These are phyloP conservation scores for Pyralis farinalis DNA, from an alignment of 2,888 invertebrate genomes.

Conservation along the genomic window DNA sequence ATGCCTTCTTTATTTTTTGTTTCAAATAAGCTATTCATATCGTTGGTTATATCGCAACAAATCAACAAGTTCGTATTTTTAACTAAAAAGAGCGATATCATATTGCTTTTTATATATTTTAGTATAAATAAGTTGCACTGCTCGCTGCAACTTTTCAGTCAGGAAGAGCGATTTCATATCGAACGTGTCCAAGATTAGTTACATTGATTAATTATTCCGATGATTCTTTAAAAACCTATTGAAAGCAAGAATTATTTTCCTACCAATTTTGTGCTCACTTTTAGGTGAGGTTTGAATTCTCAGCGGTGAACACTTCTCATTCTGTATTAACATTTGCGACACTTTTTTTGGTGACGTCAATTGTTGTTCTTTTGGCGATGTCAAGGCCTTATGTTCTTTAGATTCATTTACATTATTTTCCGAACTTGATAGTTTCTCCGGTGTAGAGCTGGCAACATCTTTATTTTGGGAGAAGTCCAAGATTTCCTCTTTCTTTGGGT, in stretches of 20 bases:
- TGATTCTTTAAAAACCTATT: slow-evolving; percentile 3
- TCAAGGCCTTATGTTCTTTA: slow-evolving; percentile 6
- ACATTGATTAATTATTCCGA: not conserved
- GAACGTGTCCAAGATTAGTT: too few species aligned
- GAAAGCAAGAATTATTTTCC: slow-evolving; percentile 25
- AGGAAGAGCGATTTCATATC: too few species aligned
- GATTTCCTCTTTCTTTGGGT: not conserved
- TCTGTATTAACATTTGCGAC: slow-evolving; percentile 33
- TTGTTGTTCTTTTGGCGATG: slow-evolving; percentile 11
- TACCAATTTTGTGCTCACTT: slow-evolving; percentile 52
- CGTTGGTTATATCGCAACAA: too few species aligned
- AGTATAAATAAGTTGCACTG: too few species aligned
- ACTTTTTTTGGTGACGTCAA: slow-evolving; percentile 26
- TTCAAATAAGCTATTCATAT: too few species aligned
- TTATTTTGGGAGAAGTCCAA: slow-evolving; percentile 16
- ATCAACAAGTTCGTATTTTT: too few species aligned
- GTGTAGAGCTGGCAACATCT: slow-evolving; percentile 26
- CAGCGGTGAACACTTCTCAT: slow-evolving; percentile 23
- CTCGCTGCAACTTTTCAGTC: too few species aligned
- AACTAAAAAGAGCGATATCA: too few species aligned
- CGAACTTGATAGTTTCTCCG: slow-evolving; percentile 21
- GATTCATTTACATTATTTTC: slow-evolving; percentile 5
- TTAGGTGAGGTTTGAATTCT: slow-evolving; percentile 31
- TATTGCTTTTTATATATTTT: too few species aligned
- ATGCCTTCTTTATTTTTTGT: too few species aligned